Evolutionary conservation across 2,113 vertebrate genomes (phyloP).

Genomic region (Calidris pugnax): DNA sequence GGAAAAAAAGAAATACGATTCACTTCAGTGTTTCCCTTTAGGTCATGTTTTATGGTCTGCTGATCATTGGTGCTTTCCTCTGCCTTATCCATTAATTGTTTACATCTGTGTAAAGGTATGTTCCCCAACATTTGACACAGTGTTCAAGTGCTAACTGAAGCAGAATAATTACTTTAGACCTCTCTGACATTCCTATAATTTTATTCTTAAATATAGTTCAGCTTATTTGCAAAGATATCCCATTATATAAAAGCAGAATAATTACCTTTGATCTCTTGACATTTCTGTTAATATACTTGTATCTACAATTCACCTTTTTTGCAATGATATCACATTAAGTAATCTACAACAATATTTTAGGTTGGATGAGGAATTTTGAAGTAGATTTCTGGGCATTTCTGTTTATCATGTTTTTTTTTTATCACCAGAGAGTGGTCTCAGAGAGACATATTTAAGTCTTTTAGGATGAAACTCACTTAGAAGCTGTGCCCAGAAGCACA

Average conservation of each 20-base stretch:
- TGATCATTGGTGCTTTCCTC: background rate
- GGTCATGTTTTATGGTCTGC: background rate
- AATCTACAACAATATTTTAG: background rate
- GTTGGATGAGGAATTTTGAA: background rate
- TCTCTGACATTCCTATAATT: background rate
- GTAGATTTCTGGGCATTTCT: background rate
- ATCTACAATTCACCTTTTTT: background rate
- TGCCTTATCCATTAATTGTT: background rate
- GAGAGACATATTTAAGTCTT: background rate
- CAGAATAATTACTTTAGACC: background rate
- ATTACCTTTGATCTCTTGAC: background rate
- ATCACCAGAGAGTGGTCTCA: background rate
- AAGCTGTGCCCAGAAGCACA: background rate
- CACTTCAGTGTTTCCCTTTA: background rate
- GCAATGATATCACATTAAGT: background rate
- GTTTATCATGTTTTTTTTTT: background rate
- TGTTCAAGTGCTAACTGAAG: background rate
- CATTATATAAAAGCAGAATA: background rate
- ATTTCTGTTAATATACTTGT: background rate
- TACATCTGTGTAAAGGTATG: background rate
- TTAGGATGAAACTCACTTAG: background rate
- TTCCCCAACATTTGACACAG: background rate
- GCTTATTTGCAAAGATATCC: background rate
- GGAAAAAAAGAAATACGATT: background rate
- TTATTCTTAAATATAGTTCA: background rate